Evolutionary conservation across 2,888 invertebrate species (phyloP).

Genomic region (Lochmaea capreae): DNA sequence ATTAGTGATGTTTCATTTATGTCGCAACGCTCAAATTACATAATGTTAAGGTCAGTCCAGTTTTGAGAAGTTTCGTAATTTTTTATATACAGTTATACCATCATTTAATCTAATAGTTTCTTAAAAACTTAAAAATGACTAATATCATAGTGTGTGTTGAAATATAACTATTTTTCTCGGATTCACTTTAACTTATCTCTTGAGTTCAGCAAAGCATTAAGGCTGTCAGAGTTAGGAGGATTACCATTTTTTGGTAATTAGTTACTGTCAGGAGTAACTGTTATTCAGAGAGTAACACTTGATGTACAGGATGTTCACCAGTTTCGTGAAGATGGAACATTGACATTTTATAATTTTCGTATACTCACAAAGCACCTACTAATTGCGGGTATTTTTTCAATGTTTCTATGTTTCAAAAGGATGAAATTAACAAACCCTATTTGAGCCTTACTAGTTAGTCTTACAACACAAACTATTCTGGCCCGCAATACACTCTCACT

Average conservation of each 20-base stretch:
- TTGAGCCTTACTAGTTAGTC: no score
- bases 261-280: background rate
- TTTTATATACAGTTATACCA: background rate
- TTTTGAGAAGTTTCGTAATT: background rate
- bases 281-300: background rate
- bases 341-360: no score
- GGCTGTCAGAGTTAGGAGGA: conserved; percentile 2
- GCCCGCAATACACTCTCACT: no score
- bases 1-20: background rate
- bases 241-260: conserved; percentile 1
- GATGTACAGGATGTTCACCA: no score
- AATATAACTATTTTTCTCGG: conserved; percentile 16
- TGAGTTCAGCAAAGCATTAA: conserved; percentile 30
- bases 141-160: conserved; percentile 4
- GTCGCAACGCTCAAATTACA: background rate
- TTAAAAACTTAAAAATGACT: background rate
- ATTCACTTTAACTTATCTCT: conserved; percentile 23
- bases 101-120: conserved; percentile 19
- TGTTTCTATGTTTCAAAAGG: no score
- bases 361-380: no score
- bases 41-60: background rate
- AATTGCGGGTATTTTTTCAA: no score
- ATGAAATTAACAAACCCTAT: no score
- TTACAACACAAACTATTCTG: no score
- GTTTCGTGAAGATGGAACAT: no score